These are phyloP conservation scores for Cyprinodon brontotheroides DNA, from an alignment of 2,113 vertebrate species.

Conservation along the genomic window DNA sequence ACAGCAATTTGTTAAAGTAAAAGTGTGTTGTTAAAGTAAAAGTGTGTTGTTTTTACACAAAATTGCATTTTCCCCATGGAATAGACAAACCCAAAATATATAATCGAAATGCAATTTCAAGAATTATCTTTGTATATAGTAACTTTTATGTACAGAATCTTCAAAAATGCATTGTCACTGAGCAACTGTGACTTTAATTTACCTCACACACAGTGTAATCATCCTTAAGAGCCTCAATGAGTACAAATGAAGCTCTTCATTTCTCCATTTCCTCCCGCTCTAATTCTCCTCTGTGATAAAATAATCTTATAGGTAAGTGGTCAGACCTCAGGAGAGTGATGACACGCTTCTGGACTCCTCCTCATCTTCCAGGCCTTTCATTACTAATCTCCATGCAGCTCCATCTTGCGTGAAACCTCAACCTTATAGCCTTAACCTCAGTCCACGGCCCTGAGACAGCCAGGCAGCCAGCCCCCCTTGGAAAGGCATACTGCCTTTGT, in stretches of 20 bases:
- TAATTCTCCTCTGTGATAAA: conserved; percentile 45
- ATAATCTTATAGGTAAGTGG: conserved; percentile 66
- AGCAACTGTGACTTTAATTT: conserved; percentile 52
- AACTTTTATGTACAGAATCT: neutral
- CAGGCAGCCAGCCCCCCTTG: conserved; percentile 67
- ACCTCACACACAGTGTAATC: conserved; percentile 56
- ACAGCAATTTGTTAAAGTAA: too few relatives aligned
- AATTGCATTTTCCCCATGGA: neutral
- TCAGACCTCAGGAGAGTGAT: conserved; percentile 63
- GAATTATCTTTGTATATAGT: conserved; percentile 45
- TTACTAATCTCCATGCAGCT: conserved; percentile 61
- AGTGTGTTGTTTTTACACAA: too few relatives aligned
- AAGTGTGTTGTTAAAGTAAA: too few relatives aligned
- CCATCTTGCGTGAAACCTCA: conserved; percentile 64
- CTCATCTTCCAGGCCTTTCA: conserved; percentile 73
- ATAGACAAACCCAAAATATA: neutral
- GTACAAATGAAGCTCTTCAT: conserved; percentile 22
- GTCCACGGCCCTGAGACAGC: conserved; percentile 61
- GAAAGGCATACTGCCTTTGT: conserved; percentile 69
- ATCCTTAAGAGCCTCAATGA: conserved; percentile 23
- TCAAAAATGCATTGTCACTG: conserved; percentile 43
- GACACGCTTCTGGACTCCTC: conserved; percentile 74
- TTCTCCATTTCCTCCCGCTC: conserved; percentile 20
- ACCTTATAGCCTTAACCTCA: conserved; percentile 64
- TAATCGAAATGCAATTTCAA: conserved; percentile 38